phyloP scores from a whole-genome alignment of 2,888 invertebrate species.

The Lasius fuliginosus region DNA sequence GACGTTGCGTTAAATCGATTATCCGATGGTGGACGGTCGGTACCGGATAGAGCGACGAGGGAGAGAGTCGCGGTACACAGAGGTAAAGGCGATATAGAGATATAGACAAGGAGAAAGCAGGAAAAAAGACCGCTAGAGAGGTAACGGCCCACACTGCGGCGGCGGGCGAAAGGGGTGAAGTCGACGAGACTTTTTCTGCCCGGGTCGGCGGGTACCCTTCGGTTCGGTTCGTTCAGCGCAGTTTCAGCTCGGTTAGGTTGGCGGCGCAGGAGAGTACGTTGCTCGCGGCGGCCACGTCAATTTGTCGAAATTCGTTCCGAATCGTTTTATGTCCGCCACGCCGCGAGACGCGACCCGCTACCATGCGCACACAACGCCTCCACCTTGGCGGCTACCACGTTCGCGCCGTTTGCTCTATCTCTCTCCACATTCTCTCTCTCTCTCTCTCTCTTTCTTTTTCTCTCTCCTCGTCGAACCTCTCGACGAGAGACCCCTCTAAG shows the following conservation, averaged over 20 bases:
- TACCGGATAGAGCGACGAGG: constrained; percentile 32
- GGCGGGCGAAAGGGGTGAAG: constrained; percentile 49
- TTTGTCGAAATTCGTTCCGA: constrained; percentile 87
- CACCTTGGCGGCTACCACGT: constrained; percentile 69
- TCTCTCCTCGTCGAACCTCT: constrained; percentile 18
- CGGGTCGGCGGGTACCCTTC: constrained; percentile 41
- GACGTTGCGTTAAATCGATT: constrained; percentile 58
- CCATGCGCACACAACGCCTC: constrained; percentile 83
- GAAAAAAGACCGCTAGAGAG: constrained; percentile 8
- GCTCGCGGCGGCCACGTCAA: constrained; percentile 83
- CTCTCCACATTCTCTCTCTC: too few species aligned
- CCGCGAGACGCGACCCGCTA: constrained; percentile 82
- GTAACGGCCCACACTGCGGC: constrained; percentile 6
- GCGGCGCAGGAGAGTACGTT: constrained; percentile 73
- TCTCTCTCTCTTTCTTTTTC: background rate
- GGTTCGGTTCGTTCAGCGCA: constrained; percentile 63
- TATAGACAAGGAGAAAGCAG: constrained; percentile 47
- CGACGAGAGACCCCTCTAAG: constrained; percentile 33
- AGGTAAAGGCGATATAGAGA: constrained; percentile 53
- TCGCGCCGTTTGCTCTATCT: constrained; percentile 43
- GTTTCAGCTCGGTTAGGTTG: constrained; percentile 66
- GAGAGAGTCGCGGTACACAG: constrained; percentile 13
- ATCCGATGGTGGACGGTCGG: constrained; percentile 39
- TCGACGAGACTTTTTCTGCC: constrained; percentile 50
- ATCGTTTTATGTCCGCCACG: constrained; percentile 85